phyloP scores from a whole-genome alignment of 2,797 vertebrate genomes.

The Scleropages formosus region DNA sequence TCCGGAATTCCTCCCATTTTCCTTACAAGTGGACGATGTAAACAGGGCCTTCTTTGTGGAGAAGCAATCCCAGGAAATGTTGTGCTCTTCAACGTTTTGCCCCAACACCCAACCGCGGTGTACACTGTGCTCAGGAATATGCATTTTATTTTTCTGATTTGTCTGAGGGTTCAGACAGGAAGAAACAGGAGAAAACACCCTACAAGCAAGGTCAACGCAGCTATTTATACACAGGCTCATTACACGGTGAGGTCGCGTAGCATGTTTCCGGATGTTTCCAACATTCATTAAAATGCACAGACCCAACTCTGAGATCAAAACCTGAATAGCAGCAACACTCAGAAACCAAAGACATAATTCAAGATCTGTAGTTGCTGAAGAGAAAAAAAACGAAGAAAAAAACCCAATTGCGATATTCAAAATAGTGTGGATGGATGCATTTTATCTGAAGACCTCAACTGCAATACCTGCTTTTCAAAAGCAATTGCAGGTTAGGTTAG shows the following conservation, averaged over 20 bases:
- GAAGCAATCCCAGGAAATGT: constrained; percentile 38
- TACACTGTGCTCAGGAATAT: constrained; percentile 49
- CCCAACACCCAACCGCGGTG: constrained; percentile 27
- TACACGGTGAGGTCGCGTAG: constrained; percentile 57
- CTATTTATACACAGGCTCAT: constrained; percentile 67
- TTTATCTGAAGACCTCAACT: not conserved
- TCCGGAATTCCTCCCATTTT: constrained; percentile 22
- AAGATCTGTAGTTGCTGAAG: constrained; percentile 21
- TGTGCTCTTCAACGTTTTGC: not conserved
- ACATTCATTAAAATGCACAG: constrained; percentile 50
- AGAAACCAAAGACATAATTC: not conserved
- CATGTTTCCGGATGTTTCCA: constrained; percentile 50
- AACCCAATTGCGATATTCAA: constrained; percentile 38
- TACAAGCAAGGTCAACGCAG: constrained; percentile 63
- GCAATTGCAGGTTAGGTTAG: not conserved
- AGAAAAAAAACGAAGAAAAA: constrained; percentile 46
- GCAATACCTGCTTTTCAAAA: not conserved
- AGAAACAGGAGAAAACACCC: constrained; percentile 57
- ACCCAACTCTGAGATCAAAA: constrained; percentile 2
- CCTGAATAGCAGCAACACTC: constrained; percentile 25
- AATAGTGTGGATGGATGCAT: too few relatives aligned
- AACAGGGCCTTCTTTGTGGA: constrained; percentile 58
- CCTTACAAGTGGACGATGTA: constrained; percentile 41
- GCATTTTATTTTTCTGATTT: constrained; percentile 49
- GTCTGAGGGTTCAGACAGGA: constrained; percentile 58